phyloP scores from a whole-genome alignment of 2,888 invertebrate species.

The Choreutis nemorana region DNA sequence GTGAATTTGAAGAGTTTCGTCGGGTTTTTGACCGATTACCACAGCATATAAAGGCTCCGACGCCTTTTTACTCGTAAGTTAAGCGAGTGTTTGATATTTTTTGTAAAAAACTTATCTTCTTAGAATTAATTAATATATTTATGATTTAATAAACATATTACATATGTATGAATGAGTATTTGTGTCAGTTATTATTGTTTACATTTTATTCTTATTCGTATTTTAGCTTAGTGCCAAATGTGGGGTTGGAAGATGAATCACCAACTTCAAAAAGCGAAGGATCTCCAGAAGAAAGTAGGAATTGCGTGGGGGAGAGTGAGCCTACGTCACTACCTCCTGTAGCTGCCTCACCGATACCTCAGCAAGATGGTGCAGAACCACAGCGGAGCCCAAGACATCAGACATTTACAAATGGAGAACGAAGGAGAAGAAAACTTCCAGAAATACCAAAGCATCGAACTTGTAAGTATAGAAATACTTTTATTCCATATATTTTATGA shows the following conservation, averaged over 20 bases:
- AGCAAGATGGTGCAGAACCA: constrained; percentile 28
- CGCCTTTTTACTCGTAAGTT: constrained; percentile 93
- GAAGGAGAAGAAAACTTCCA: constrained; percentile 83
- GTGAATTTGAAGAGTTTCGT: constrained; percentile 92
- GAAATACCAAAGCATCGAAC: constrained; percentile 91
- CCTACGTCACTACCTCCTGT: constrained; percentile 18
- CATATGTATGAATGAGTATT: constrained; percentile 2
- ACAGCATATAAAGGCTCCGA: constrained; percentile 78
- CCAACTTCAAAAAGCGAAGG: constrained; percentile 80
- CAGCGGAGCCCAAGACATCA: constrained; percentile 45
- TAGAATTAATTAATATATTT: background rate
- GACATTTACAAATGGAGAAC: constrained; percentile 58
- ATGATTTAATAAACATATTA: background rate
- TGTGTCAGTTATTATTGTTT: background rate
- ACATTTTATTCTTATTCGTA: background rate
- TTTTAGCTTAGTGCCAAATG: constrained; percentile 83
- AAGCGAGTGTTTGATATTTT: background rate
- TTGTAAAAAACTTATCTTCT: background rate
- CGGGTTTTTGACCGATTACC: constrained; percentile 84
- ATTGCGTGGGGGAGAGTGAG: constrained; percentile 67
- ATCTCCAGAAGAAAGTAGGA: constrained; percentile 69
- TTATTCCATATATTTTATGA: too few relatives aligned
- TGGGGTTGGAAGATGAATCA: constrained; percentile 81
- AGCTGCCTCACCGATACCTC: constrained; percentile 29
- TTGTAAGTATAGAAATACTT: constrained; percentile 60